Conservation (phyloP, 2,113 vertebrate species). For the Oncorhynchus masou region DNA sequence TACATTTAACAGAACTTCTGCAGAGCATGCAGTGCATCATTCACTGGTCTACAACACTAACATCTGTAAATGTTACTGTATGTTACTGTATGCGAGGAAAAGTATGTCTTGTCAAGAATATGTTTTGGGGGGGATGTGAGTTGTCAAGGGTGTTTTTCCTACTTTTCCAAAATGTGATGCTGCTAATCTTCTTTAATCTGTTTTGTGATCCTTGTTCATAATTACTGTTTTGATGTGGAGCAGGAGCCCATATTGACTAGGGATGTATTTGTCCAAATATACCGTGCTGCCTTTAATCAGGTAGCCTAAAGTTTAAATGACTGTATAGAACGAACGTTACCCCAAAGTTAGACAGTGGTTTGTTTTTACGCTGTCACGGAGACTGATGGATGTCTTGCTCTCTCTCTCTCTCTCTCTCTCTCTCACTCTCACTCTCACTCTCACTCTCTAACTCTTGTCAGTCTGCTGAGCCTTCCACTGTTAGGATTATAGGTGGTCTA, state of each 20-base stretch:
- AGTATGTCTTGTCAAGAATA: not conserved
- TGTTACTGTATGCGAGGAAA: not conserved
- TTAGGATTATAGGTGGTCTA: constrained; percentile 11
- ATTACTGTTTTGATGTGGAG: constrained; percentile 51
- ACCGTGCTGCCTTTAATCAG: constrained; percentile 2
- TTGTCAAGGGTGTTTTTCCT: constrained; percentile 17
- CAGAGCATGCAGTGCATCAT: not conserved
- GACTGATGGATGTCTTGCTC: too few species aligned
- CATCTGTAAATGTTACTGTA: not conserved
- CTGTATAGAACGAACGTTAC: too few species aligned
- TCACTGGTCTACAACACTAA: not conserved
- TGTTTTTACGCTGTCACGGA: not conserved
- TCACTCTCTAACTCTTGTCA: not conserved
- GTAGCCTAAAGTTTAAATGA: not conserved
- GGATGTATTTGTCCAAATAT: constrained; percentile 15
- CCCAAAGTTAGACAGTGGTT: too few species aligned
- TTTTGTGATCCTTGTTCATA: constrained; percentile 61
- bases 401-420: not conserved
- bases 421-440: not conserved
- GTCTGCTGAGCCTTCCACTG: not conserved
- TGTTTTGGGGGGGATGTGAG: not conserved
- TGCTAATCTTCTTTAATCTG: constrained; percentile 52
- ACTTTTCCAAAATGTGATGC: constrained; percentile 10
- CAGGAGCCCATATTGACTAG: constrained; percentile 11
- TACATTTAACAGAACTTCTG: constrained; percentile 31